phyloP scores from a whole-genome alignment of 2,888 invertebrate species.

The Dryocosmus kuriphilus region DNA sequence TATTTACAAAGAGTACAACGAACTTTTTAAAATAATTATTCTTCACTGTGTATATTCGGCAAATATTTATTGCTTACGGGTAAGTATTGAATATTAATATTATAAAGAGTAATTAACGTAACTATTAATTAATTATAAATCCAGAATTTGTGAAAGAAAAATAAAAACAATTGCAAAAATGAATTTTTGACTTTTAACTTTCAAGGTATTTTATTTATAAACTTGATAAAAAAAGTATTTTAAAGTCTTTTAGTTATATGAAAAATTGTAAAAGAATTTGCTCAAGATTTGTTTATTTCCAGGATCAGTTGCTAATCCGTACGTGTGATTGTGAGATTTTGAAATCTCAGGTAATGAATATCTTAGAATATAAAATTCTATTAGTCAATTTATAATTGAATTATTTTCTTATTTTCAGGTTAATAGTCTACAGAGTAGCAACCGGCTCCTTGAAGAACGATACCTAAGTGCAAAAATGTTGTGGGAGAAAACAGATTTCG shows the following conservation, averaged over 20 bases:
- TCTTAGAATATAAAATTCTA: slow-evolving; percentile 5
- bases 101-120: neutral
- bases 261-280: neutral
- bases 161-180: neutral
- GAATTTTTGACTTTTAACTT: neutral
- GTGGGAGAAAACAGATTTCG: slow-evolving; percentile 59
- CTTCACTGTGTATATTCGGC: slow-evolving; percentile 68
- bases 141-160: neutral
- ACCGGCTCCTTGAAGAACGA: slow-evolving; percentile 60
- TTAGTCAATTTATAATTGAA: neutral
- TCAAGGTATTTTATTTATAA: neutral
- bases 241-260: too few species aligned
- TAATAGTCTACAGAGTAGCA: slow-evolving; percentile 56
- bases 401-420: slow-evolving; percentile 56
- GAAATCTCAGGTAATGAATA: slow-evolving; percentile 32
- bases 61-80: slow-evolving; percentile 69
- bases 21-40: slow-evolving; percentile 58
- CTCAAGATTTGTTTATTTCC: slow-evolving; percentile 44
- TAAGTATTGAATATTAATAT: slow-evolving; percentile 53
- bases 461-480: slow-evolving; percentile 55
- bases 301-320: slow-evolving; percentile 53
- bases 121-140: neutral
- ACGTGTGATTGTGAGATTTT: slow-evolving; percentile 10
- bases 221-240: neutral
- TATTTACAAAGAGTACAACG: slow-evolving; percentile 59